Evolutionary conservation across 64 coral and sea anemone genomes (phyloP).

Genomic region (Cladopsammia gracilis): DNA sequence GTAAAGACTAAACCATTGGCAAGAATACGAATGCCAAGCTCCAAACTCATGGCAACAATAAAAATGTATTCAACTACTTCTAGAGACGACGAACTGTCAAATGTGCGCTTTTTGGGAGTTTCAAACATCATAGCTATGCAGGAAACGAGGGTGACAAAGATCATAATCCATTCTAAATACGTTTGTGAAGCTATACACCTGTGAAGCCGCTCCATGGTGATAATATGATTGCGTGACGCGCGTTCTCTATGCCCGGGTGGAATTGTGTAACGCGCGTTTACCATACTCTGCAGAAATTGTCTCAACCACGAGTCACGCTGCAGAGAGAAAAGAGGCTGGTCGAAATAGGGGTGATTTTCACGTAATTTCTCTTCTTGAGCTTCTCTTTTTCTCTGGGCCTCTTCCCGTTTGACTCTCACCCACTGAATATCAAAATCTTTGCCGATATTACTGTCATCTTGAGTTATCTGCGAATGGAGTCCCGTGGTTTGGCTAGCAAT

Average conservation of each 20-base stretch:
- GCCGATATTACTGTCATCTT: constrained; percentile 63
- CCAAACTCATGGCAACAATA: constrained; percentile 93
- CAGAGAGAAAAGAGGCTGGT: constrained; percentile 90
- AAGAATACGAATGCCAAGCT: constrained; percentile 86
- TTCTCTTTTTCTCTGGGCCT: constrained; percentile 78
- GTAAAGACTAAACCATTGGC: constrained; percentile 96
- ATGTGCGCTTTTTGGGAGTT: constrained; percentile 71
- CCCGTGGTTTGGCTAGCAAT: constrained; percentile 51
- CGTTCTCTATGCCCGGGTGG: constrained; percentile 75
- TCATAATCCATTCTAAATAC: constrained; percentile 97
- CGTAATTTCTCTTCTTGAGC: constrained; percentile 93
- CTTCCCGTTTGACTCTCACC: constrained; percentile 88
- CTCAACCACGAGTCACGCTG: constrained; percentile 93
- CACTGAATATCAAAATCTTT: constrained; percentile 95
- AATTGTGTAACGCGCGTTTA: constrained; percentile 80
- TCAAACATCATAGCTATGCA: constrained; percentile 97
- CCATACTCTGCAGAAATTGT: constrained; percentile 79
- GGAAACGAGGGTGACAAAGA: constrained; percentile 85
- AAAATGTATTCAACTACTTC: constrained; percentile 95
- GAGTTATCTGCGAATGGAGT: constrained; percentile 46
- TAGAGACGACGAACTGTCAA: constrained; percentile 54
- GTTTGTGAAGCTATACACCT: constrained; percentile 90
- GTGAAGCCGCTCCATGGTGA: constrained; percentile 82
- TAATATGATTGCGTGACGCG: constrained; percentile 79
- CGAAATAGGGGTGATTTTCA: constrained; percentile 98